These are phyloP conservation scores for Polypterus senegalus DNA, from an alignment of 2,113 vertebrate genomes.

Conservation along the genomic window DNA sequence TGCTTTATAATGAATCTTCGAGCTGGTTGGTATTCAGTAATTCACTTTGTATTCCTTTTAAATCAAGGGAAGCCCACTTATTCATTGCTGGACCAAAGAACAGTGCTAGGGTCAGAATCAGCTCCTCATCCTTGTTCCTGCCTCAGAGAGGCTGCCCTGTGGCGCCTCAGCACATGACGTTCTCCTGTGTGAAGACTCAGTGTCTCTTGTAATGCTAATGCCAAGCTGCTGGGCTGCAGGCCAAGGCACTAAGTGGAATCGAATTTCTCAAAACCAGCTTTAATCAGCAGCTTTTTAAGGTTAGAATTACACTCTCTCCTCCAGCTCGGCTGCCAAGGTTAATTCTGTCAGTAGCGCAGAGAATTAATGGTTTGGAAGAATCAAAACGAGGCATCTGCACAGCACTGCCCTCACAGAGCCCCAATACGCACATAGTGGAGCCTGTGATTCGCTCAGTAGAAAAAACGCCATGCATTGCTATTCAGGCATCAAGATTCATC, in stretches of 20 bases:
- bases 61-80: too few relatives aligned
- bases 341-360: conserved; percentile 72
- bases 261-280: conserved; percentile 97
- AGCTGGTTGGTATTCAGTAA: too few relatives aligned
- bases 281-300: conserved; percentile 99
- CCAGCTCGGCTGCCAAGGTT: conserved; percentile 88
- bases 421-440: too few relatives aligned
- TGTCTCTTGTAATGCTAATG: conserved; percentile 80
- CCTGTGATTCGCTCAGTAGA: background rate
- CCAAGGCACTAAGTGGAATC: conserved; percentile 97
- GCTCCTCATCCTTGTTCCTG: too few relatives aligned
- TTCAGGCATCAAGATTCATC: too few relatives aligned
- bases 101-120: too few relatives aligned
- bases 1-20: too few relatives aligned
- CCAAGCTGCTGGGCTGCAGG: conserved; percentile 67
- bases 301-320: conserved; percentile 94
- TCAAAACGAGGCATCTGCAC: conserved; percentile 26
- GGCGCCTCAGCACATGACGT: too few relatives aligned
- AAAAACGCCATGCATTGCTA: background rate
- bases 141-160: too few relatives aligned
- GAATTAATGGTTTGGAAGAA: conserved; percentile 75
- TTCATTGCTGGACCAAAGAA: too few relatives aligned
- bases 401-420: too few relatives aligned
- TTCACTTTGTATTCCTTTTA: too few relatives aligned
- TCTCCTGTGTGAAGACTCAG: conserved; percentile 45